Percentiles rank a stretch among this genome's conserved stretches.
phyloP scores from a whole-genome alignment of 1,140 invertebrate species.

The Drosophila tristis region DNA sequence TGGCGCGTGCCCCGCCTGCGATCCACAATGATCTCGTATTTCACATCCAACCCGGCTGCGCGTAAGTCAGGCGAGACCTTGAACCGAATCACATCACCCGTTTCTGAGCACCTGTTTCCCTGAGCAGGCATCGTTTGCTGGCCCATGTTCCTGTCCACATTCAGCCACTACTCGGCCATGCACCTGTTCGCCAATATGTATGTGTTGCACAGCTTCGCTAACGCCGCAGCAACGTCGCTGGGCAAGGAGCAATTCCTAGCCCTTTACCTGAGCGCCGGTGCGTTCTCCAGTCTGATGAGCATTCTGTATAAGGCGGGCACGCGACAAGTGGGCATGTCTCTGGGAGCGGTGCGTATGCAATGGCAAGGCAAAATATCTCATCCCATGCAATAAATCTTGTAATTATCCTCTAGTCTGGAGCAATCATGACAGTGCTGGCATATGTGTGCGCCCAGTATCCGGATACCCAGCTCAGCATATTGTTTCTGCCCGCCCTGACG shows the following conservation, averaged over 20 bases:
- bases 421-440: slow-evolving; percentile 95
- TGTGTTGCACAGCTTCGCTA: slow-evolving; percentile 93
- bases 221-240: slow-evolving; percentile 89
- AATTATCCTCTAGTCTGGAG: slow-evolving; percentile 91
- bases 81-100: background rate
- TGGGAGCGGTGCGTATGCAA: slow-evolving; percentile 93
- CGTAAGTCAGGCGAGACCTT: slow-evolving; percentile 85
- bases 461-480: slow-evolving; percentile 92
- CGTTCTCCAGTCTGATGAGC: slow-evolving; percentile 94
- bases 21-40: slow-evolving; percentile 92
- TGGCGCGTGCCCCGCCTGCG: slow-evolving; percentile 92
- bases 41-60: slow-evolving; percentile 91
- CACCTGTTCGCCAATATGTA: slow-evolving; percentile 98
- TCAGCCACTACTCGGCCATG: slow-evolving; percentile 95
- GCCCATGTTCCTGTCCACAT: slow-evolving; percentile 96
- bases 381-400: slow-evolving; percentile 4
- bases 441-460: slow-evolving; percentile 95
- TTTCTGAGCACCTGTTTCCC: background rate
- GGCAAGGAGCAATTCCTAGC: slow-evolving; percentile 97
- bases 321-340: slow-evolving; percentile 89
- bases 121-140: slow-evolving; percentile 88
- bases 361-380: background rate
- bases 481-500: slow-evolving; percentile 94
- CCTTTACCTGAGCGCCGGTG: slow-evolving; percentile 94
- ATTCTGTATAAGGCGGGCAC: slow-evolving; percentile 91